A percentile compares a stretch with the other conserved stretches of the same genome.
These are phyloP conservation scores for Potorous gilbertii DNA, from an alignment of 2,797 vertebrate species.

Conservation along the genomic window DNA sequence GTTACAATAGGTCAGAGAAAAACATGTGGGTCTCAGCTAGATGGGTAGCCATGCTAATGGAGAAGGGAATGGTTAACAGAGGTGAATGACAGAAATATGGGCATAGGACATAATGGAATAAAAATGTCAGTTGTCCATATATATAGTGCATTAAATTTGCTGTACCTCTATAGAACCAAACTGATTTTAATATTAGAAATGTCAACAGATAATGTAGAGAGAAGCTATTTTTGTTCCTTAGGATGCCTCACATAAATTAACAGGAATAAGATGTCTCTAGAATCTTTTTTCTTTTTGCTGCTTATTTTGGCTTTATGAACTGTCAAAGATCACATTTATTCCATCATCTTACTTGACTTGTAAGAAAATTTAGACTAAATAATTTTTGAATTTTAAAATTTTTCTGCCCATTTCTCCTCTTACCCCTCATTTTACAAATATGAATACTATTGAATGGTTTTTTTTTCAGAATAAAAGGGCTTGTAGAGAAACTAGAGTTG, in stretches of 20 bases:
- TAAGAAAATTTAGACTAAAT: background rate
- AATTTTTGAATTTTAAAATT: background rate
- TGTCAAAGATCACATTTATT: background rate
- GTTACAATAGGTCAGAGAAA: background rate
- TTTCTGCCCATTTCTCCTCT: background rate
- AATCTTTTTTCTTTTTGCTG: background rate
- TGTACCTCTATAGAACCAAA: background rate
- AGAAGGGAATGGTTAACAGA: background rate
- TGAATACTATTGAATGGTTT: background rate
- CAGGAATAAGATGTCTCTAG: background rate
- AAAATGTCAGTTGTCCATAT: background rate
- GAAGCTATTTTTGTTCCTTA: constrained; percentile 26
- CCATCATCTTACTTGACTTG: background rate
- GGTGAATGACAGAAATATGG: constrained; percentile 12
- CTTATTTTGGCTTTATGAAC: constrained; percentile 15
- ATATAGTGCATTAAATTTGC: background rate
- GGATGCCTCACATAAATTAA: background rate
- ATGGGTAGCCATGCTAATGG: background rate
- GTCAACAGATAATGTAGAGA: constrained; percentile 8
- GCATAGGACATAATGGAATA: background rate
- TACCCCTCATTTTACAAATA: background rate
- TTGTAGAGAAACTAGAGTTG: background rate
- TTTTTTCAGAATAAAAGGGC: background rate
- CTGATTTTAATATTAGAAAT: constrained; percentile 9
- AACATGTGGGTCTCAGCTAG: background rate